Percentiles rank a stretch among this genome's conserved stretches.
These are phyloP conservation scores for Lagocephalus sceleratus DNA, from an alignment of 2,797 vertebrate genomes.

Conservation along the genomic window DNA sequence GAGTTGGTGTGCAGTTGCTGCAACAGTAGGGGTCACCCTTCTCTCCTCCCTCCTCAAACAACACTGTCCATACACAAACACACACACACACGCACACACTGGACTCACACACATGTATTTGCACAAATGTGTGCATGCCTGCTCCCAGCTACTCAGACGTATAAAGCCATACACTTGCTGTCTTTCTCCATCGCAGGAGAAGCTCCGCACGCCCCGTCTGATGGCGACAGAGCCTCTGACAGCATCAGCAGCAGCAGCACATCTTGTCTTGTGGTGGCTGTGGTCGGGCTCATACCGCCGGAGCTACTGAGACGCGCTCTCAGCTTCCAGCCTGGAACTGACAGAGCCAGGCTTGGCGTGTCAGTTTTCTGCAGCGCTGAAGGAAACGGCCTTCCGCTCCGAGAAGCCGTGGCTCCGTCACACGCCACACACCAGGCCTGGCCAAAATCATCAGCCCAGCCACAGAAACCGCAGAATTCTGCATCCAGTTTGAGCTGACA, in stretches of 20 bases:
- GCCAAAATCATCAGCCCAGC: constrained; percentile 46
- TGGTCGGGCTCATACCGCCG: constrained; percentile 66
- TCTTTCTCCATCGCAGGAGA: constrained; percentile 15
- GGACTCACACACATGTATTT: constrained; percentile 28
- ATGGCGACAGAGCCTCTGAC: constrained; percentile 38
- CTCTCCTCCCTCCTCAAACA: constrained; percentile 56
- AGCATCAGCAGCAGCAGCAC: constrained; percentile 38
- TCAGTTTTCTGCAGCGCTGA: constrained; percentile 58
- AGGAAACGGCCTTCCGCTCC: constrained; percentile 55
- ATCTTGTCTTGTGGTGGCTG: constrained; percentile 64
- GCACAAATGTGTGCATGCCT: constrained; percentile 17
- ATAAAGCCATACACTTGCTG: constrained; percentile 20
- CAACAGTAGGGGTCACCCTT: constrained; percentile 80
- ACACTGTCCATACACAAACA: constrained; percentile 16
- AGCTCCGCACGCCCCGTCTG: constrained; percentile 35
- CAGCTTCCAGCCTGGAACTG: constrained; percentile 53
- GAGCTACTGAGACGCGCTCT: constrained; percentile 58
- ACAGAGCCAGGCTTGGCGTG: constrained; percentile 55
- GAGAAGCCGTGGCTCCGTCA: constrained; percentile 40
- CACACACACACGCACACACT: constrained; percentile 3
- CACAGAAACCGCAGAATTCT: constrained; percentile 56
- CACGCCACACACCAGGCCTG: constrained; percentile 30
- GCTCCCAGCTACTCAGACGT: constrained; percentile 14
- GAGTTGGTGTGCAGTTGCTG: constrained; percentile 37
- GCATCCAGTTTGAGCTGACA: constrained; percentile 56